These are phyloP conservation scores for Cryptotis parvus DNA, from an alignment of 2,113 vertebrate genomes.

Conservation along the genomic window DNA sequence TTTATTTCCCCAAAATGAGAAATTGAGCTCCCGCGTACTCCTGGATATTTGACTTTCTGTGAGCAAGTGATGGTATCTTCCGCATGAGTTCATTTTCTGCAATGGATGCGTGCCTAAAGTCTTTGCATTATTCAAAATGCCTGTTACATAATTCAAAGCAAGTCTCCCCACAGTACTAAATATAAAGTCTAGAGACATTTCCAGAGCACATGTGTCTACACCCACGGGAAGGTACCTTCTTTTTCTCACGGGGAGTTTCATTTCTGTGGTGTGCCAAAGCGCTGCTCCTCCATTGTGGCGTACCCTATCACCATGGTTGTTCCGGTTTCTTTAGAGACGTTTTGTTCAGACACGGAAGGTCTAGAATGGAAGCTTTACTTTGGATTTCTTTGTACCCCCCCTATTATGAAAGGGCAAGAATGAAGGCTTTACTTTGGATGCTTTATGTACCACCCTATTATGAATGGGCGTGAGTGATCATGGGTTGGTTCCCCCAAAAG, in stretches of 20 bases:
- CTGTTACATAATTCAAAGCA: slow-evolving; percentile 12
- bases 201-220: background rate
- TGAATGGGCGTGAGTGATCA: background rate
- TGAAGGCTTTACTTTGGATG: background rate
- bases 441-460: background rate
- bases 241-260: slow-evolving; percentile 23
- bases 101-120: slow-evolving; percentile 10
- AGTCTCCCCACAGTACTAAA: slow-evolving; percentile 40
- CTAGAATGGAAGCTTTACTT: background rate
- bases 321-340: background rate
- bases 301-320: background rate
- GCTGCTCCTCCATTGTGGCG: background rate
- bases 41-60: background rate
- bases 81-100: background rate
- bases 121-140: slow-evolving; percentile 16
- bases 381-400: background rate
- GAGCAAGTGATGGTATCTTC: background rate
- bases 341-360: background rate
- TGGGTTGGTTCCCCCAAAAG: no score
- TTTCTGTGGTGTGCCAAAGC: slow-evolving; percentile 24
- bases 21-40: background rate
- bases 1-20: slow-evolving; percentile 25
- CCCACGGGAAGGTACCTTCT: background rate
- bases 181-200: slow-evolving; percentile 24
- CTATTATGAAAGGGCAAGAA: background rate